Conservation (phyloP, 53 echinoderm and acorn worm genomes). For the Pentamera pediparva region DNA sequence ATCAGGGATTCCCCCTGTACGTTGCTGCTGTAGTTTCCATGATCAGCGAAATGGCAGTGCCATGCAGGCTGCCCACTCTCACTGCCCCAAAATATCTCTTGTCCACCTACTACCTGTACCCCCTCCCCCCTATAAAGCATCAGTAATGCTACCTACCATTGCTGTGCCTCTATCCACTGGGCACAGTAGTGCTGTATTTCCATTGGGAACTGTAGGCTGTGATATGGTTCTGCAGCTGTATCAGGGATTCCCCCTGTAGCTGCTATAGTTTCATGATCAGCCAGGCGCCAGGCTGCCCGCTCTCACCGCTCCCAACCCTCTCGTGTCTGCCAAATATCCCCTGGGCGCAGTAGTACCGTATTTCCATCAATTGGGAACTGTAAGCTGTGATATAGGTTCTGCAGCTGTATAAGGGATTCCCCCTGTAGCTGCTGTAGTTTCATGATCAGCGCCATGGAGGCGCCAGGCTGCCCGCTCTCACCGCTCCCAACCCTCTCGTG, state of each 20-base stretch:
- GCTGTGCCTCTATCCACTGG: constrained; percentile 84
- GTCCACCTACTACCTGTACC: too few species aligned
- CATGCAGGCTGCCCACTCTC: too few species aligned
- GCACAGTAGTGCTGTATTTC: constrained; percentile 93
- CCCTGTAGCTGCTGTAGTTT: constrained; percentile 92
- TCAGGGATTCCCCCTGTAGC: constrained; percentile 74
- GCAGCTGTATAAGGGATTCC: constrained; percentile 65
- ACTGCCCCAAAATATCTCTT: too few species aligned
- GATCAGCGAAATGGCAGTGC: constrained; percentile 64
- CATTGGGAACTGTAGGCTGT: constrained; percentile 69
- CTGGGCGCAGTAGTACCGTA: too few species aligned
- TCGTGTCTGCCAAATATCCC: too few species aligned
- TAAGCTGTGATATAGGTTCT: constrained; percentile 58
- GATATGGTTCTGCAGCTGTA: too few species aligned
- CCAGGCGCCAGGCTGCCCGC: constrained; percentile 45
- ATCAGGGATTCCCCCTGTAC: constrained; percentile 76
- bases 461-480: constrained; percentile 8
- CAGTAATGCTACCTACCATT: constrained; percentile 83
- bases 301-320: neutral
- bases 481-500: too few species aligned
- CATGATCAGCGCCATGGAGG: constrained; percentile 67
- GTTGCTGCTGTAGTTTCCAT: constrained; percentile 79
- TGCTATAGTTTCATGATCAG: constrained; percentile 71
- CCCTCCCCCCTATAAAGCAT: too few species aligned
- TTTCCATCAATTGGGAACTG: neutral